phyloP scores from a whole-genome alignment of 53 echinoderm and acorn worm genomes.

The Antedon mediterranea region DNA sequence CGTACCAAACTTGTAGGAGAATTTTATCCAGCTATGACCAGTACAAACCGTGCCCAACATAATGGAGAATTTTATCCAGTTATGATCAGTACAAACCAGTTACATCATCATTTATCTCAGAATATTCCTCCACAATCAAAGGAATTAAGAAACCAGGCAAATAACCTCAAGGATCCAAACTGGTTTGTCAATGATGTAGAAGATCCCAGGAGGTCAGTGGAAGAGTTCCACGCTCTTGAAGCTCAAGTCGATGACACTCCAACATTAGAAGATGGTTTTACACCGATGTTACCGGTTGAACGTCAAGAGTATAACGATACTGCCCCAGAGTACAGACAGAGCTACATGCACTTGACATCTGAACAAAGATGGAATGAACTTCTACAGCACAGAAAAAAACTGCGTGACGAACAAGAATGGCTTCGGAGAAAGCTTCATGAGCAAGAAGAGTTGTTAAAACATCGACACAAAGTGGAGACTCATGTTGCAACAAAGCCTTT shows the following conservation, averaged over 20 bases:
- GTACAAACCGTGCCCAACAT: background rate
- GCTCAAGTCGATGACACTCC: background rate
- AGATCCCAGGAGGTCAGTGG: background rate
- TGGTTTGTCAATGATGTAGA: background rate
- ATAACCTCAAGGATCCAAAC: background rate
- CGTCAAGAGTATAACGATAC: background rate
- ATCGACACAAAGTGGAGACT: background rate
- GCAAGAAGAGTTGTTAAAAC: constrained; percentile 55
- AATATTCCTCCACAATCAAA: background rate
- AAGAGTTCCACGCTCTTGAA: background rate
- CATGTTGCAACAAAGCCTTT: background rate
- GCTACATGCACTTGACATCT: constrained; percentile 5
- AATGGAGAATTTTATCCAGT: constrained; percentile 1
- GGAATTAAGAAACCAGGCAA: background rate
- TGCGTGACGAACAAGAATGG: constrained; percentile 63
- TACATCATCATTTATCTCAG: background rate
- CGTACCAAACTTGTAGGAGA: too few relatives aligned
- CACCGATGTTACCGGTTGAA: background rate
- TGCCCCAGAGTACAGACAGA: background rate
- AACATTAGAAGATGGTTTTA: background rate
- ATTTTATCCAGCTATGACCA: background rate
- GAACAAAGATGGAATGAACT: constrained; percentile 33
- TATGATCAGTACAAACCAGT: constrained; percentile 12
- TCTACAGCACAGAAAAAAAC: constrained; percentile 25
- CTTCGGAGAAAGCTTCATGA: constrained; percentile 59